Base-by-base conservation (phyloP, 2,113 vertebrate genomes). In the Herpetotheres cachinnans region DNA sequence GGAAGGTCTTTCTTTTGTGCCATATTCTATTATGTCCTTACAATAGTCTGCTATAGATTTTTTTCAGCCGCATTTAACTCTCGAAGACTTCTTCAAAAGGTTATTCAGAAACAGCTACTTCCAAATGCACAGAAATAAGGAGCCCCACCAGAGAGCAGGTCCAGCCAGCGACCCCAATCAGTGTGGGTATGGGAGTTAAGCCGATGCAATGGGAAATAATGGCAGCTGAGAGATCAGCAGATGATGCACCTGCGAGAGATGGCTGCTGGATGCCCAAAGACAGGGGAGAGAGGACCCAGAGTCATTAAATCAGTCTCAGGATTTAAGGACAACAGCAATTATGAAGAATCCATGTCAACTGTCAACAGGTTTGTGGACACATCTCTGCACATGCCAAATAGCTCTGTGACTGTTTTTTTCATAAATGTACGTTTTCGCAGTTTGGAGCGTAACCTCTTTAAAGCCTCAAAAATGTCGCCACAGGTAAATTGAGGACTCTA, bases 141-240 rank as follows among this genome's bases (percentile, higher is more conserved):
- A 77, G 42, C 27, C 18, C 3, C 55, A 71, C 17, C 16, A 44
- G 59, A 3, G 27, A 72, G 70, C 34, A 66, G 74, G 42, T 49
- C 42, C 66, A 24, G 65, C 25, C 2, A 61, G 38, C 0, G 0
- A 36, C 42, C 16, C 49, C 2, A 3, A 5, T 2, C 65, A 7
- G 1, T 2, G 59, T 4, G 3, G 1, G 2, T 4, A 8, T 1
- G 0, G 9, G 42, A 15, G 55, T 13, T 42, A 36, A 56, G 21
- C n/a, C 49, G 3, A 6, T 2, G 27, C 38, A 36, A 29, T 2
- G 38, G 32, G 25, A 46, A 77, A 11, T 8, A 32, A 20, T 0
- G 1, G 47, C 52, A 36, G 46, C 44, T 5, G 22, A 50, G 32
- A 36, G n/a, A 15, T 2, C 1, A 2, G 62, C 38, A 61, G 50